A percentile compares a stretch with the other conserved stretches of the same genome.
Evolutionary conservation across 2,113 vertebrate genomes (phyloP).

Genomic region (Chamaea fasciata): DNA sequence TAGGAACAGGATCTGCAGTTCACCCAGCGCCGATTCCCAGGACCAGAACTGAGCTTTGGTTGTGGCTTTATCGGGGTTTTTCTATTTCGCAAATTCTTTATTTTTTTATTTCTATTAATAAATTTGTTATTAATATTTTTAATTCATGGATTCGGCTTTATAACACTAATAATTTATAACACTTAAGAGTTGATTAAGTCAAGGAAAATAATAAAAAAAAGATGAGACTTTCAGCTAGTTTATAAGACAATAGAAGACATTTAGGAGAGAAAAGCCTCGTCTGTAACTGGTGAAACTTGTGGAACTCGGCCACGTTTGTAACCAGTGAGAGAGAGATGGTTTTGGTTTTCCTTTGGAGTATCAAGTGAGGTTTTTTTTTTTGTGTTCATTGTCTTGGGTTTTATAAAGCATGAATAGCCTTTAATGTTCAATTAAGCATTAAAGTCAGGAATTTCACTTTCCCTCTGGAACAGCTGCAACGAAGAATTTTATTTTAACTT

Average conservation of each 20-base stretch:
- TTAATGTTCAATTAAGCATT: background rate
- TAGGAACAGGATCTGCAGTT: too few species aligned
- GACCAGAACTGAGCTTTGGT: too few species aligned
- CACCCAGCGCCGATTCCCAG: too few species aligned
- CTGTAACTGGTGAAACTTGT: background rate
- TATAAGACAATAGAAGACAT: background rate
- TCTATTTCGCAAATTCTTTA: too few species aligned
- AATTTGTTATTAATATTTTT: too few species aligned
- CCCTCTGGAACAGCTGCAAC: background rate
- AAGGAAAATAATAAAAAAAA: background rate
- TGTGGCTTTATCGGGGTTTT: too few species aligned
- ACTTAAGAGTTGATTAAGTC: accelerated
- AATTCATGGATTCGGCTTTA: too few species aligned
- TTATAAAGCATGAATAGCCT: background rate
- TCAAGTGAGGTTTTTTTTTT: accelerated
- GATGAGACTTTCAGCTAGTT: background rate
- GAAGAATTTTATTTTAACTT: background rate
- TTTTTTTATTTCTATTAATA: too few species aligned
- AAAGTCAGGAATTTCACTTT: background rate
- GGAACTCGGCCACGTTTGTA: background rate
- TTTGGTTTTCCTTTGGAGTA: background rate
- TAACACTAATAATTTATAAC: too few species aligned
- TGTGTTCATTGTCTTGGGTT: background rate
- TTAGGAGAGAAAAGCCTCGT: background rate
- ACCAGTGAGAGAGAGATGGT: background rate